phyloP scores from a whole-genome alignment of 2,113 vertebrate species.

The Myrmecobius fasciatus region DNA sequence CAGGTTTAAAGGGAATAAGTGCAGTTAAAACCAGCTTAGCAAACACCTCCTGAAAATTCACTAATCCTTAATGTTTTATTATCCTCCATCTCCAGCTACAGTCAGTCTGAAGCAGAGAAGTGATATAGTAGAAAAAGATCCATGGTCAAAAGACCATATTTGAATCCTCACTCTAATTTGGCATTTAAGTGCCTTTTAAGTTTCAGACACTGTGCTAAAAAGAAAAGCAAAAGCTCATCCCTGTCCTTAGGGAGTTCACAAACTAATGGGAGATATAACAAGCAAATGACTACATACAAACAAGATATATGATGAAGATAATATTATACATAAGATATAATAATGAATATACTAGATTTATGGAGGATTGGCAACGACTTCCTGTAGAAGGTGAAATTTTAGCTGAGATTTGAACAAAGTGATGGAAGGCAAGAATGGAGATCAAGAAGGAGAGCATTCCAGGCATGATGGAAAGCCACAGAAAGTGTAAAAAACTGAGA shows the following conservation, averaged over 20 bases:
- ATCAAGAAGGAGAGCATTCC: not conserved
- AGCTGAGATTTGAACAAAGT: not conserved
- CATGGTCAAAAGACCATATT: not conserved
- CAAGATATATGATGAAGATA: not conserved
- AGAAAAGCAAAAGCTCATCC: not conserved
- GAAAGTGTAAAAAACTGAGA: not conserved
- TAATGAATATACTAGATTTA: not conserved
- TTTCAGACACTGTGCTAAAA: not conserved
- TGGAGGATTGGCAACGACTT: not conserved
- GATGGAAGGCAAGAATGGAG: not conserved
- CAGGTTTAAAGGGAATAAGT: not conserved
- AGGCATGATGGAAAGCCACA: not conserved
- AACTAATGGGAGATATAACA: not conserved
- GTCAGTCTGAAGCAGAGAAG: not conserved
- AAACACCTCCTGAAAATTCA: not conserved
- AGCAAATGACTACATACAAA: not conserved
- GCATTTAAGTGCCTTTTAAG: not conserved
- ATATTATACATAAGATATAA: not conserved
- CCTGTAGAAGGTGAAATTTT: not conserved
- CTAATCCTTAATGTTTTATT: not conserved
- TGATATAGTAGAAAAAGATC: not conserved
- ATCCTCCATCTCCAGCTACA: not conserved
- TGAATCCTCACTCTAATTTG: not conserved
- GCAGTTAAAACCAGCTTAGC: not conserved
- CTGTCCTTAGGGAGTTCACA: not conserved